Conservation (phyloP, 2,888 invertebrate species). For the Phrixothrix hirtus region DNA sequence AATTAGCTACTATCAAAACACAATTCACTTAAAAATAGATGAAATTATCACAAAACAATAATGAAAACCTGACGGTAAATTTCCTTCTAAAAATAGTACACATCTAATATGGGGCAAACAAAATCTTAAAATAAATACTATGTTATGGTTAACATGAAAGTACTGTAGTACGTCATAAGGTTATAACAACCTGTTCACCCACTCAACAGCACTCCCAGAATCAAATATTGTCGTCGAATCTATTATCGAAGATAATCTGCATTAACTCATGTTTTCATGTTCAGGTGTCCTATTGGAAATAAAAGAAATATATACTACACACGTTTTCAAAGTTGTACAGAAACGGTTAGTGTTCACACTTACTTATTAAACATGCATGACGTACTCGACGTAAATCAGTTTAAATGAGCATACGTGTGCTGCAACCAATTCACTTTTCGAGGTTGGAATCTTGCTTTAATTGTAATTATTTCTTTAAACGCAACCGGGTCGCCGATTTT, state of each 20-base stretch:
- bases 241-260: constrained; percentile 29
- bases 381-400: constrained; percentile 16
- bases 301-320: constrained; percentile 11
- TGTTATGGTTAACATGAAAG: constrained; percentile 3
- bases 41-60: too few relatives aligned
- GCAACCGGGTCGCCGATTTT: too few relatives aligned
- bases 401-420: constrained; percentile 18
- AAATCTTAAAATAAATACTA: neutral
- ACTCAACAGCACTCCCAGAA: constrained; percentile 22
- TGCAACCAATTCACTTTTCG: constrained; percentile 8
- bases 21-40: too few relatives aligned
- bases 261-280: constrained; percentile 21
- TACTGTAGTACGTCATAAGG: neutral
- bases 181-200: constrained; percentile 22
- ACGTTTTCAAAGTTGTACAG: constrained; percentile 16
- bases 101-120: too few relatives aligned
- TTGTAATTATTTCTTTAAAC: too few relatives aligned
- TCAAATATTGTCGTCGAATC: constrained; percentile 29
- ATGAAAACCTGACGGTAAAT: too few relatives aligned
- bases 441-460: too few relatives aligned
- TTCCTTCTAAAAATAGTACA: too few relatives aligned
- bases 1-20: too few relatives aligned
- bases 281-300: constrained; percentile 17
- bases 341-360: constrained; percentile 20
- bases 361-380: constrained; percentile 14